Conservation (phyloP, 1,140 invertebrate species). For the Notospermus geniculatus region DNA sequence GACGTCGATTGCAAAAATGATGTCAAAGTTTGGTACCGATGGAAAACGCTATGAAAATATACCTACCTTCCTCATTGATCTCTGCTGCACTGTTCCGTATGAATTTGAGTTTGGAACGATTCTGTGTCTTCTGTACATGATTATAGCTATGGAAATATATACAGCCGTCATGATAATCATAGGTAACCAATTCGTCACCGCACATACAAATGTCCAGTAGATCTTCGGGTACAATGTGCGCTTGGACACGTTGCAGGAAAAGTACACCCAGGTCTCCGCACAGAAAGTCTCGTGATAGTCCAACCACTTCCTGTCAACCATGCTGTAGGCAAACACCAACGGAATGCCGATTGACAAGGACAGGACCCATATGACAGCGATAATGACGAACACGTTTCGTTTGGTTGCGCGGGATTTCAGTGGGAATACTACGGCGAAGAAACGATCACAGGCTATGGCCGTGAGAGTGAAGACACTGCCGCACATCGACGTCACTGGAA, state of each 20-base stretch:
- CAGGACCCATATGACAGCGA: constrained; percentile 54
- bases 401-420: constrained; percentile 55
- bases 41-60: no score
- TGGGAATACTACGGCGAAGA: constrained; percentile 59
- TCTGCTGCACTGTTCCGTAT: background rate
- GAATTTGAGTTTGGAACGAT: constrained; percentile 2
- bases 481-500: constrained; percentile 56
- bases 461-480: constrained; percentile 58
- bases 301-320: constrained; percentile 34
- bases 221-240: constrained; percentile 32
- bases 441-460: constrained; percentile 58
- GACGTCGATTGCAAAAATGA: no score
- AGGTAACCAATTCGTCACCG: constrained; percentile 49
- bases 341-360: constrained; percentile 52
- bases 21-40: no score
- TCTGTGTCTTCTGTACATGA: background rate
- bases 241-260: background rate
- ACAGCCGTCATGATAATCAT: constrained; percentile 47
- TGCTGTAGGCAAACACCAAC: constrained; percentile 47
- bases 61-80: constrained; percentile 2
- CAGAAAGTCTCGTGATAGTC: constrained; percentile 42
- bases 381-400: constrained; percentile 44
- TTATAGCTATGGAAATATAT: constrained; percentile 37
- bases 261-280: constrained; percentile 30
- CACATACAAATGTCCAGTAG: constrained; percentile 44